Conservation (phyloP, 2,888 invertebrate species). For the Cryptocephalus primarius region DNA sequence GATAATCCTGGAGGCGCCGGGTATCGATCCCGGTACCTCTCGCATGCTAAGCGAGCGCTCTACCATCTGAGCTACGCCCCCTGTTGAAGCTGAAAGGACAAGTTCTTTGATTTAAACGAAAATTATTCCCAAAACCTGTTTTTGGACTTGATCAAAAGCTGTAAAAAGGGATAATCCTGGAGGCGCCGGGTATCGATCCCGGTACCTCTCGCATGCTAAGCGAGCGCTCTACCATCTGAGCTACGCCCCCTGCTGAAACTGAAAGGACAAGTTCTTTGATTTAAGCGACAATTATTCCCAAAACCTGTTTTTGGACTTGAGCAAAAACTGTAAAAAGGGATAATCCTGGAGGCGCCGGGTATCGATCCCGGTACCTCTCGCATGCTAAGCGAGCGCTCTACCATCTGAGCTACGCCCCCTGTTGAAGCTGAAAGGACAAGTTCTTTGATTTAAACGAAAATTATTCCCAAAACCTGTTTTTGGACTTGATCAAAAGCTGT, state of each 20-base stretch:
- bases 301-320: background rate
- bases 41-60: slow-evolving; percentile 34
- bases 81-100: too few species aligned
- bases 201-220: slow-evolving; percentile 35
- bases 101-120: too few species aligned
- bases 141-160: background rate
- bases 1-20: slow-evolving; percentile 29
- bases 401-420: slow-evolving; percentile 32
- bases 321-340: background rate
- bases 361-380: slow-evolving; percentile 42
- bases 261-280: too few species aligned
- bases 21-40: slow-evolving; percentile 35
- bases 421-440: background rate
- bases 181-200: slow-evolving; percentile 34
- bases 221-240: slow-evolving; percentile 33
- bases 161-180: slow-evolving; percentile 14
- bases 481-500: background rate
- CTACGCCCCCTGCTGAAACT: slow-evolving; percentile 21
- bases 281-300: too few species aligned
- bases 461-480: background rate
- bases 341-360: slow-evolving; percentile 29
- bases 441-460: background rate
- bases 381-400: slow-evolving; percentile 37
- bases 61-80: slow-evolving; percentile 31
- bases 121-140: background rate